phyloP scores from a whole-genome alignment of 2,888 invertebrate genomes.

The Dryobota labecula region DNA sequence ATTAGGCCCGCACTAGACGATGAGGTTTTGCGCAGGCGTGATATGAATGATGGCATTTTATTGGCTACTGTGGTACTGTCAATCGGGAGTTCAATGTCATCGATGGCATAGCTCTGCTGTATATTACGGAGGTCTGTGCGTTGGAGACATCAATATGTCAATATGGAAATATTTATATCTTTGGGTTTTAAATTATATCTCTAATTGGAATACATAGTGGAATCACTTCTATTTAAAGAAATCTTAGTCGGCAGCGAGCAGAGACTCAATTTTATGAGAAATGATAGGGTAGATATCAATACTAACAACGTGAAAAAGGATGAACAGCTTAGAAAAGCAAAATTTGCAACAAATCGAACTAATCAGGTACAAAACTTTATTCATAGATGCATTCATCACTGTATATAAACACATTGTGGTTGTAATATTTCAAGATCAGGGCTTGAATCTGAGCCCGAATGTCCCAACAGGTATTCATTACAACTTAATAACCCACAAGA shows the following conservation, averaged over 20 bases:
- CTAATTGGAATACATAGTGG: constrained; percentile 11
- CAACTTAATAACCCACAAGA: constrained; percentile 46
- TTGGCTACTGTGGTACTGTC: constrained; percentile 44
- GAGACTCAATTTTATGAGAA: neutral
- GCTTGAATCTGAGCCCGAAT: neutral
- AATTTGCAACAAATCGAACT: neutral
- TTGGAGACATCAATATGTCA: neutral
- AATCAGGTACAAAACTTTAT: neutral
- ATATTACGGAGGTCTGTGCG: neutral
- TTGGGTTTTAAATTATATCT: constrained; percentile 3
- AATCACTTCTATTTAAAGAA: neutral
- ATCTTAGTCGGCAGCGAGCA: neutral
- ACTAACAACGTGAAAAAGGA: neutral
- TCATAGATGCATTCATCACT: neutral
- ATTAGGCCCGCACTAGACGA: constrained; percentile 66
- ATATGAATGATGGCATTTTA: constrained; percentile 37
- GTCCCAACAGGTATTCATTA: constrained; percentile 40
- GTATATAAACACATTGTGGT: neutral
- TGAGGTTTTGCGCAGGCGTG: constrained; percentile 68
- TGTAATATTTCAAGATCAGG: constrained; percentile 11
- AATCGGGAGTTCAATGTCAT: constrained; percentile 32
- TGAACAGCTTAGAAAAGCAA: no score
- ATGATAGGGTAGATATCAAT: neutral
- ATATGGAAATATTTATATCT: neutral
- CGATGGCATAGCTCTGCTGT: constrained; percentile 1